phyloP scores from a whole-genome alignment of 2,888 invertebrate genomes.

The Yponomeuta evonymella region DNA sequence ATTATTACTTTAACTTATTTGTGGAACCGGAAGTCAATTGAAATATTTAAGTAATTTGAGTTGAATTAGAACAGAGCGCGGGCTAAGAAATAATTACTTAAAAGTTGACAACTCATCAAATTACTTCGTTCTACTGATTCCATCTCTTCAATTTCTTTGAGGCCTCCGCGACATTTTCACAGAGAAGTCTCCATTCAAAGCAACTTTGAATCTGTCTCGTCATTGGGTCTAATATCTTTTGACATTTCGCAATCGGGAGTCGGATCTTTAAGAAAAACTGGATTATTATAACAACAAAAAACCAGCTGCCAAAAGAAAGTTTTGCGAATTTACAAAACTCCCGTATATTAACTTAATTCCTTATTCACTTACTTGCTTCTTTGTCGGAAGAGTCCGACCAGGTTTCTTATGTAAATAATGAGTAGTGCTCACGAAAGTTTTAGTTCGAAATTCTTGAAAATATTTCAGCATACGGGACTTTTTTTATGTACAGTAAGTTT shows the following conservation, averaged over 20 bases:
- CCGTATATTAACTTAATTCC: too few relatives aligned
- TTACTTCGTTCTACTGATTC: conserved; percentile 8
- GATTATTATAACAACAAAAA: too few relatives aligned
- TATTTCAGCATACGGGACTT: too few relatives aligned
- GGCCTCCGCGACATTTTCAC: neutral
- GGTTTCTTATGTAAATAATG: too few relatives aligned
- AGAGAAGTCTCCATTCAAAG: conserved; percentile 13
- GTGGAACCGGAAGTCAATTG: neutral
- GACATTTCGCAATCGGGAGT: conserved; percentile 6
- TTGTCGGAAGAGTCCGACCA: too few relatives aligned
- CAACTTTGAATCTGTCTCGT: conserved; percentile 12
- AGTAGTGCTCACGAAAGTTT: too few relatives aligned
- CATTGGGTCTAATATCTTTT: conserved; percentile 13
- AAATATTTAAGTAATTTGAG: neutral
- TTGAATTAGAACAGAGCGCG: neutral
- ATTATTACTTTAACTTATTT: too few relatives aligned
- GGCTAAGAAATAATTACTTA: conserved; percentile 8
- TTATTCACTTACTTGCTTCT: too few relatives aligned
- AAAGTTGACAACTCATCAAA: conserved; percentile 15
- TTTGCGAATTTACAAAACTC: too few relatives aligned
- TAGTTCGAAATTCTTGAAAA: too few relatives aligned
- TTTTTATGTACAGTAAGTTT: too few relatives aligned
- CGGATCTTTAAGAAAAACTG: neutral
- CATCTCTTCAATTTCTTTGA: conserved; percentile 9
- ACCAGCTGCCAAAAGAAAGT: too few relatives aligned